Evolutionary conservation across 2,888 invertebrate genomes (phyloP).

Genomic region (Marronus borbonicus): DNA sequence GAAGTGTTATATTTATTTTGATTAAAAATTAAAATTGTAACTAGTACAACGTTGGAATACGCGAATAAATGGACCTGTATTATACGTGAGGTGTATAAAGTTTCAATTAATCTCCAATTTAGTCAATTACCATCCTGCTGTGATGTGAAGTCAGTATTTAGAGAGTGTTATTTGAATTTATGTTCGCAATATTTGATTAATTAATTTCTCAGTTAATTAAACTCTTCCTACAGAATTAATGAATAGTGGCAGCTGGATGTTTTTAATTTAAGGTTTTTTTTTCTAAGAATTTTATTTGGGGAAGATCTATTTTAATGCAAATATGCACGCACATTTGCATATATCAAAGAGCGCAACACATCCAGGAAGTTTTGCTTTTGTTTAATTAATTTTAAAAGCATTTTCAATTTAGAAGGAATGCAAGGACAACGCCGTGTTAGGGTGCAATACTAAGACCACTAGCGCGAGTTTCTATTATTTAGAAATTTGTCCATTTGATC

Average conservation of each 20-base stretch:
- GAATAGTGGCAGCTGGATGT: background rate
- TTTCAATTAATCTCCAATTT: too few relatives aligned
- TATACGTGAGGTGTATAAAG: too few relatives aligned
- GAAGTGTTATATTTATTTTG: too few relatives aligned
- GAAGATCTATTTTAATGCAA: constrained; percentile 3
- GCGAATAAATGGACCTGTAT: too few relatives aligned
- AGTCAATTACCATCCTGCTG: too few relatives aligned
- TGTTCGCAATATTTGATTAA: too few relatives aligned
- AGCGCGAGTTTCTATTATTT: constrained; percentile 38
- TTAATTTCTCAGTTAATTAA: too few relatives aligned
- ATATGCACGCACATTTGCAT: constrained; percentile 27
- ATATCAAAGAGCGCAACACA: constrained; percentile 7
- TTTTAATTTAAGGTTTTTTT: background rate
- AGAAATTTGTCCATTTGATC: constrained; percentile 33
- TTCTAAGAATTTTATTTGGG: constrained; percentile 8
- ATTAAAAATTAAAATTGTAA: too few relatives aligned
- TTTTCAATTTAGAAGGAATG: constrained; percentile 39
- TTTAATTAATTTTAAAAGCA: constrained; percentile 40
- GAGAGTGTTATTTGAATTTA: too few relatives aligned
- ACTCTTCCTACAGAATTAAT: too few relatives aligned
- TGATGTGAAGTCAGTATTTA: too few relatives aligned
- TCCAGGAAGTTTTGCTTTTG: constrained; percentile 26
- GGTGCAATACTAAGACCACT: constrained; percentile 34
- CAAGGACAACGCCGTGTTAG: constrained; percentile 12
- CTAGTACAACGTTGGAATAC: too few relatives aligned